A percentile compares a stretch with the other conserved stretches of the same genome.
phyloP scores from a whole-genome alignment of 1,140 invertebrate species.

The Phymastichus coffea region DNA sequence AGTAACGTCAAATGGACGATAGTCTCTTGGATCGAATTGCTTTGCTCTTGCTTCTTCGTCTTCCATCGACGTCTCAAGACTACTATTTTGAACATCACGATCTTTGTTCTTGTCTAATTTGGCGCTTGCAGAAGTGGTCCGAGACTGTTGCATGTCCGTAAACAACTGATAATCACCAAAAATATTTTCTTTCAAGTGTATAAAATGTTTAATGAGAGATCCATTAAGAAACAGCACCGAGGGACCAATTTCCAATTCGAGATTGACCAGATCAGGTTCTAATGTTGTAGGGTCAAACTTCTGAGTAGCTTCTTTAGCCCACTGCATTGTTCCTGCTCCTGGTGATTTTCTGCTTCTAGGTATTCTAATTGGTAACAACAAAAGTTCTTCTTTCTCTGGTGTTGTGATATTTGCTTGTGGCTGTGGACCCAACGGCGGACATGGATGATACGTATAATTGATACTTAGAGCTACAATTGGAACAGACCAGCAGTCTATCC shows the following conservation, averaged over 20 bases:
- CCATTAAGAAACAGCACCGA: conserved; percentile 89
- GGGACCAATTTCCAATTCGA: conserved; percentile 92
- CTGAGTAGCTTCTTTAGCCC: conserved; percentile 64
- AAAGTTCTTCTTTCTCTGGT: conserved; percentile 89
- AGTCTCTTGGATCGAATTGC: conserved; percentile 81
- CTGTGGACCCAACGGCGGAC: conserved; percentile 79
- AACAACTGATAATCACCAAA: conserved; percentile 94
- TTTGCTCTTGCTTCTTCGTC: conserved; percentile 58
- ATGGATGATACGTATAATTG: conserved; percentile 87
- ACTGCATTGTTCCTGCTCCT: conserved; percentile 66
- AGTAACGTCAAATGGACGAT: conserved; percentile 86
- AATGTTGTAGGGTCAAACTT: conserved; percentile 86
- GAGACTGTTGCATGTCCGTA: conserved; percentile 81
- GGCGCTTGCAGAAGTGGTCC: conserved; percentile 38
- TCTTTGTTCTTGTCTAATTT: conserved; percentile 50
- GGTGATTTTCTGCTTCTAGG: conserved; percentile 73
- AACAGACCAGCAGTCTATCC: conserved; percentile 95
- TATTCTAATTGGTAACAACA: conserved; percentile 88
- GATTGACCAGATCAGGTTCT: conserved; percentile 80
- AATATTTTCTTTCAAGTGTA: conserved; percentile 93
- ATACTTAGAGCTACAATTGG: conserved; percentile 91
- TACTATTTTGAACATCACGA: conserved; percentile 52
- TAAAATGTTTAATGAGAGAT: conserved; percentile 82
- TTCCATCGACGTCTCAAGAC: conserved; percentile 55
- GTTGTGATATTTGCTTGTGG: conserved; percentile 90